phyloP scores from a whole-genome alignment of 1,140 invertebrate genomes.

The Frieseomelitta varia region DNA sequence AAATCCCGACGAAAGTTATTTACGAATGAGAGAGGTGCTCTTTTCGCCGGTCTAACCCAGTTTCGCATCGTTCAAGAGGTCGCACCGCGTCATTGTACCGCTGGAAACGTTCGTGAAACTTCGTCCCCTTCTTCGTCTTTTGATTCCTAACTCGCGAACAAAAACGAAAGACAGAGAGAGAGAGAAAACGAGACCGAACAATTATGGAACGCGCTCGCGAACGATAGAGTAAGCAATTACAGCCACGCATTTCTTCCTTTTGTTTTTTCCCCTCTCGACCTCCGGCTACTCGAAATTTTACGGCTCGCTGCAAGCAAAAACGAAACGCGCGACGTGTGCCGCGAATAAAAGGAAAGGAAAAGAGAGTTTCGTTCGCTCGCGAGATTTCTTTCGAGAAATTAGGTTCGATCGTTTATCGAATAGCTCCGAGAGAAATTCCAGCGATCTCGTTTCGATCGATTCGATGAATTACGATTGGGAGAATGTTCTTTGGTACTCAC shows the following conservation, averaged over 20 bases:
- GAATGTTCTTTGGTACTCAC: constrained; percentile 22
- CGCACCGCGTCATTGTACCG: not conserved
- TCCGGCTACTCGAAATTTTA: not conserved
- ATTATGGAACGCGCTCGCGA: constrained; percentile 2
- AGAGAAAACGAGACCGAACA: not conserved
- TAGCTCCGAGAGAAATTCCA: not conserved
- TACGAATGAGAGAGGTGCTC: not conserved
- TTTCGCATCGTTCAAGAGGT: not conserved
- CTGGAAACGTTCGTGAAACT: not conserved
- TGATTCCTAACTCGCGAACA: not conserved
- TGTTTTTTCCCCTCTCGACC: not conserved
- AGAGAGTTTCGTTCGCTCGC: not conserved
- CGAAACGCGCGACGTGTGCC: not conserved
- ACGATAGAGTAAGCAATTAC: constrained; percentile 43
- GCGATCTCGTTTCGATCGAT: not conserved
- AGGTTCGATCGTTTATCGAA: not conserved
- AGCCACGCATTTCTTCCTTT: not conserved
- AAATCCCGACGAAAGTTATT: not conserved
- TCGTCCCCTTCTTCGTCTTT: not conserved
- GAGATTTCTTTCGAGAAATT: not conserved
- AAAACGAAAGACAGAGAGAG: not conserved
- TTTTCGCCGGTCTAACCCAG: not conserved
- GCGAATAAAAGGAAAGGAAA: too few species aligned
- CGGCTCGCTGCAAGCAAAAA: not conserved
- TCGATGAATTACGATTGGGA: not conserved